Evolutionary conservation across 2,888 invertebrate species (phyloP), one percentile per base, ranked within the genome.

Genomic region (Leucophora obtusa): DNA sequence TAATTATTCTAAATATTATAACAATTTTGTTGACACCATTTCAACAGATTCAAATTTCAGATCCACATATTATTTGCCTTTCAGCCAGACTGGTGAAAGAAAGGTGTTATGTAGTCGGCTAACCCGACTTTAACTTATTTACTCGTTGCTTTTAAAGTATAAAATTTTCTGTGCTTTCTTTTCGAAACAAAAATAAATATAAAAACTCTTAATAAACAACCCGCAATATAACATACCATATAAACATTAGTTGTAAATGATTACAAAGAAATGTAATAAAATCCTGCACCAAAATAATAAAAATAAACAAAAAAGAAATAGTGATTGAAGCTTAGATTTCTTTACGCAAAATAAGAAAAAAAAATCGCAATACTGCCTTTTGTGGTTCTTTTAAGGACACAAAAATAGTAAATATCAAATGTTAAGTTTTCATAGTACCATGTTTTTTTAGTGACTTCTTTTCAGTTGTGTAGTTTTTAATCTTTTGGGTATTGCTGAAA

Each of bases 141-240:
- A 3, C 4, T 2, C 4, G 21, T 21, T 58, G 43, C 65, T 17
- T 38, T 28, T 54, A 47, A 65, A 65, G 54, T 54, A 18, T n/a
- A 24, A 66, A 54, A n/a, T 47, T 47, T 47, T 47, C 5, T 47
- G 1, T n/a, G 14, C 21, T 54, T 51, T 6, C n/a, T 8, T 60
- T 68, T 71, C 35, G 17, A 33, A 56, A 38, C 10, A 51, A 18
- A 17, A 43, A 63, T 56, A 56, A 50, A 43, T 38, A 58, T n/a
- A 58, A 21, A 60, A 18, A 38, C 17, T 8, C 59, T 9, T 18
- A 74, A 58, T 60, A 71, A 75, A 80, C 63, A 75, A 63, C 58
- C 76, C 71, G 71, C 62, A 68, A 74, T 58, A 60, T 14, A 18
- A 38, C 35, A 58, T 17, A 24, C 9, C 8, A 59, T 18, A 59